These are phyloP conservation scores for Pelobates fuscus DNA, from an alignment of 2,113 vertebrate species.

Conservation along the genomic window DNA sequence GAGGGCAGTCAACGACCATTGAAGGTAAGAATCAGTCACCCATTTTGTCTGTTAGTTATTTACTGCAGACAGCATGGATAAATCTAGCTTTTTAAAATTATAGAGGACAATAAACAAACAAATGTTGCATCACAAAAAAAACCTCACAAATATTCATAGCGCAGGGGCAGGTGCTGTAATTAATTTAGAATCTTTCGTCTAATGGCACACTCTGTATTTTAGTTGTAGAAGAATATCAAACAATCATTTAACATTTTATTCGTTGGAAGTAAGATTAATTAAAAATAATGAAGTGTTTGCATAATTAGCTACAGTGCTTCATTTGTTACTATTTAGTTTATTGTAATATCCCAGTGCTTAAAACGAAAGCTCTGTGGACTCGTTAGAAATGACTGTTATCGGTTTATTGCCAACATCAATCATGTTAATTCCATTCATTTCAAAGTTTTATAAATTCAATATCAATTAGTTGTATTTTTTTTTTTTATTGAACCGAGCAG, in stretches of 20 bases:
- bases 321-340: conserved; percentile 19
- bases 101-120: background rate
- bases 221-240: background rate
- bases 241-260: conserved; percentile 11
- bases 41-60: conserved; percentile 28
- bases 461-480: conserved; percentile 14
- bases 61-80: conserved; percentile 21
- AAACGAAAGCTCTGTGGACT: conserved; percentile 18
- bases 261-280: conserved; percentile 13
- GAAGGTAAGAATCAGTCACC: conserved; percentile 35
- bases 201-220: background rate
- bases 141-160: too few species aligned
- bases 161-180: too few species aligned
- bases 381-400: conserved; percentile 23
- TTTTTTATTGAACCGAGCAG: background rate
- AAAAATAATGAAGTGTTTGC: conserved; percentile 36
- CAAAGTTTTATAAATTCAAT: conserved; percentile 14
- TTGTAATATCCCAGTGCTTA: conserved; percentile 17
- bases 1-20: too few species aligned
- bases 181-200: too few species aligned
- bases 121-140: conserved; percentile 1
- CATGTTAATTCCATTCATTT: conserved; percentile 26
- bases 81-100: conserved; percentile 28
- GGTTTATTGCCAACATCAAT: conserved; percentile 20
- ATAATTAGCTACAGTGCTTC: conserved; percentile 16